These are phyloP conservation scores for Plutomurus gul DNA, from an alignment of 1,140 invertebrate genomes.

Conservation along the genomic window DNA sequence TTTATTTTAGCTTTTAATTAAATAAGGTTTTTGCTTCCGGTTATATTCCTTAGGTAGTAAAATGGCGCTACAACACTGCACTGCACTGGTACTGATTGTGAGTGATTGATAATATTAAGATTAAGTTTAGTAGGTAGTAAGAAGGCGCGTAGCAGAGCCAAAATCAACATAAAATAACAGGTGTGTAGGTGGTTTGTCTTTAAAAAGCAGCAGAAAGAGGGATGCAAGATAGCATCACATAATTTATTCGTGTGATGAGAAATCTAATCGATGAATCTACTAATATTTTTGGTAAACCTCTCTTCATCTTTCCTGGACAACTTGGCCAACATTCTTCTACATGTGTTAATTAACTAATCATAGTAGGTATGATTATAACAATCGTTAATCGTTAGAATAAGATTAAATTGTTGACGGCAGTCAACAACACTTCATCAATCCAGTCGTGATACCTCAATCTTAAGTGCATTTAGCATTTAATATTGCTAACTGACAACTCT, in stretches of 20 bases:
- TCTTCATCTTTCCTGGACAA: constrained; percentile 17
- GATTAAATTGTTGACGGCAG: neutral
- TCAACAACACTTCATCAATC: constrained; percentile 4
- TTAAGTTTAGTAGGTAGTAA: constrained; percentile 12
- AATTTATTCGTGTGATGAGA: constrained; percentile 29
- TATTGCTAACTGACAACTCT: neutral
- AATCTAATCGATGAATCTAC: constrained; percentile 13
- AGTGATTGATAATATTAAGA: constrained; percentile 19
- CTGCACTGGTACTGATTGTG: constrained; percentile 11
- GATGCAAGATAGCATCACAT: neutral
- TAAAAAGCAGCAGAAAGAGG: constrained; percentile 27
- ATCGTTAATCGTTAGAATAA: constrained; percentile 17
- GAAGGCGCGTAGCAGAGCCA: constrained; percentile 17
- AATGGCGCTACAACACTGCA: constrained; percentile 25
- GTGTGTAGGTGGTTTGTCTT: constrained; percentile 13
- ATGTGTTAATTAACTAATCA: constrained; percentile 22
- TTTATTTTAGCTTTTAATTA: constrained; percentile 4
- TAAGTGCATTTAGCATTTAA: neutral
- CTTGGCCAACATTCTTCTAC: constrained; percentile 12
- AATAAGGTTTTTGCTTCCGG: neutral
- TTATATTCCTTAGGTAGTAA: constrained; percentile 16
- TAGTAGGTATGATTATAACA: constrained; percentile 21
- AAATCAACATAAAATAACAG: constrained; percentile 23
- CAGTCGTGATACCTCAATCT: constrained; percentile 2
- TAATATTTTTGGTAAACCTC: constrained; percentile 23